Percentiles rank a stretch among this genome's conserved stretches.
These are phyloP conservation scores for Prunella himalayana DNA, from an alignment of 2,113 vertebrate genomes.

Conservation along the genomic window DNA sequence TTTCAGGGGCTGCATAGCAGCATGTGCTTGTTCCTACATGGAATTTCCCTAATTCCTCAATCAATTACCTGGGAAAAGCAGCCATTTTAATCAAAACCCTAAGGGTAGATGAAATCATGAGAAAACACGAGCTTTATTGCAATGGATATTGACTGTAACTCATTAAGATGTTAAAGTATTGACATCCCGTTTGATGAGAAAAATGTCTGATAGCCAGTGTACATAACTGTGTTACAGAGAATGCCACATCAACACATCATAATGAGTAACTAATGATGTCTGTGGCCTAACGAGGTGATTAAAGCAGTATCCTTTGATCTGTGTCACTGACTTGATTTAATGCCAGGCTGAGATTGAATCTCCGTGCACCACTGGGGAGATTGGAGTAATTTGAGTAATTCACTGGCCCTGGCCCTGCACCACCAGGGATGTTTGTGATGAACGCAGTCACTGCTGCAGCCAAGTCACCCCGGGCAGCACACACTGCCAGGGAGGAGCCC, in stretches of 20 bases:
- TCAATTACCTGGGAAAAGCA: slow-evolving; percentile 41
- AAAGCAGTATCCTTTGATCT: slow-evolving; percentile 60
- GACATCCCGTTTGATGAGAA: slow-evolving; percentile 56
- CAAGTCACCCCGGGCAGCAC: not conserved
- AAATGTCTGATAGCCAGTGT: slow-evolving; percentile 45
- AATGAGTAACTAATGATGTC: slow-evolving; percentile 66
- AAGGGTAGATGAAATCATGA: slow-evolving; percentile 59
- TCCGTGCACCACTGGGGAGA: slow-evolving; percentile 14
- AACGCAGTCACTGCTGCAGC: not conserved
- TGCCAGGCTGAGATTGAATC: slow-evolving; percentile 11
- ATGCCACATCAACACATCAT: slow-evolving; percentile 55
- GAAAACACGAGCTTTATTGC: slow-evolving; percentile 53
- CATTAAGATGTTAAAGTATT: slow-evolving; percentile 67
- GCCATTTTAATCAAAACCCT: slow-evolving; percentile 65
- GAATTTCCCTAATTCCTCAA: slow-evolving; percentile 55
- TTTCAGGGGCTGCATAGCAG: not conserved
- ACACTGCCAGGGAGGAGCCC: rapidly evolving
- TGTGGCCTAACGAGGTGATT: slow-evolving; percentile 54
- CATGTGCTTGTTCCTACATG: not conserved
- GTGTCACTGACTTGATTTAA: slow-evolving; percentile 58
- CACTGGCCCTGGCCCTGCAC: not conserved
- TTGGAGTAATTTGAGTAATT: slow-evolving; percentile 39
- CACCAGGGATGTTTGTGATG: not conserved
- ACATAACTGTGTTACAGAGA: slow-evolving; percentile 46
- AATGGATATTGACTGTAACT: slow-evolving; percentile 66